Evolutionary conservation across 2,797 vertebrate species (phyloP), one percentile per base, ranked within the genome.

Genomic region (Phrynocephalus guinanensis): DNA sequence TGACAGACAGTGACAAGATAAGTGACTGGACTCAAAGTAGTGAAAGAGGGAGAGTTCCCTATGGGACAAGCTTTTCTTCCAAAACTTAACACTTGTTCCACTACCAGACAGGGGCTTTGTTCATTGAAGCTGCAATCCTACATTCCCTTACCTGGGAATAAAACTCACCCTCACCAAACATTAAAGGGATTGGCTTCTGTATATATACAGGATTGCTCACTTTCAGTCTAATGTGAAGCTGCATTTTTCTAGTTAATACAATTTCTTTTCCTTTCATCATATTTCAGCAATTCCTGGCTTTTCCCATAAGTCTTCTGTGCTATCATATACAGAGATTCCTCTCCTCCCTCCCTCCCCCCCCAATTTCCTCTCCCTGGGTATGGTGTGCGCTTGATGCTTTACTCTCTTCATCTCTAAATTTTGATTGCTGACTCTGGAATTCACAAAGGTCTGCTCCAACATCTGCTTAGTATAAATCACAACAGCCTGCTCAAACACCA

Each of bases 371-470:
- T 80, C 83, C 50, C 56, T 84, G 70, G 56, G 28, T 84, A 79
- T 80, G 30, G 5, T 81, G 50, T 56, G 38, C 66, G n/a, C 26
- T 63, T 78, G 48, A 89, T 86, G 82, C 82, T 24, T 71, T 82
- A 75, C 44, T 80, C 75, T 71, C 79, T 81, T 11, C 28, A 20
- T 88, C 76, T 48, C 52, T 38, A 86, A 75, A 88, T 82, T 85
- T 91, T 88, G 83, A 85, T 85, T 81, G 83, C 87, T 85, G 78
- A 85, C 71, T 68, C 60, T 13, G 83, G 80, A 88, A 88, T 88
- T 85, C 83, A 56, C 83, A 85, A 81, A 88, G 83, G 83, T 85
- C 83, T 88, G 83, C 79, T 88, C 70, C n/a, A 88, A 85, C 87
- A 88, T 88, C 87, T 88, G 87, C 63, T 88, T 71, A 16, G 38